These are phyloP conservation scores for Tupiocoris notatus DNA, from an alignment of 2,888 invertebrate genomes.

Conservation along the genomic window DNA sequence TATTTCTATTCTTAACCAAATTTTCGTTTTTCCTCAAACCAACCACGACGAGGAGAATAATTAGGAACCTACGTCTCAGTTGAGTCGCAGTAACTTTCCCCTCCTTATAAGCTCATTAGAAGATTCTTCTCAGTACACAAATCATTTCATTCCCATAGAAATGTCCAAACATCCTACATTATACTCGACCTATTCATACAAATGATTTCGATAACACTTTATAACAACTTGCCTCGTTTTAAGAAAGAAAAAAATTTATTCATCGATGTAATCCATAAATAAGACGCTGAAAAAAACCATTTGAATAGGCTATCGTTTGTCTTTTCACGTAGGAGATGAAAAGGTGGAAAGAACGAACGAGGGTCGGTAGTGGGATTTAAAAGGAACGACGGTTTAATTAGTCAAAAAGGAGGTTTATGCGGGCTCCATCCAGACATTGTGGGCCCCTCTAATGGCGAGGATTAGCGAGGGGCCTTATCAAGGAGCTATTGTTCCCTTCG, in stretches of 20 bases:
- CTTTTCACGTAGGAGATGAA: not conserved
- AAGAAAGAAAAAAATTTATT: not conserved
- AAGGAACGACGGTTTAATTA: constrained; percentile 39
- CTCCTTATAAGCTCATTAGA: no score
- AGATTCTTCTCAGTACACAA: no score
- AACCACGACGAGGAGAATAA: no score
- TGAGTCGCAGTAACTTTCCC: no score
- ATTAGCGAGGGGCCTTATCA: constrained; percentile 35
- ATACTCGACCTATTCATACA: no score
- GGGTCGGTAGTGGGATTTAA: not conserved
- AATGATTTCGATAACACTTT: no score
- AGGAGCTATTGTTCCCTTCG: constrained; percentile 34
- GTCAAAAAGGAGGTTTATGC: constrained; percentile 42
- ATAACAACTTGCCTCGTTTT: no score
- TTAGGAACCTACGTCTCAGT: no score
- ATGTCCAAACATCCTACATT: no score
- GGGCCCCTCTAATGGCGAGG: constrained; percentile 38
- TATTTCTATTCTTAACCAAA: no score
- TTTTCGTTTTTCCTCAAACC: no score
- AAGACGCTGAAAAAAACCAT: not conserved
- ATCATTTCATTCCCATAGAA: no score
- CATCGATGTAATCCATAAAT: not conserved
- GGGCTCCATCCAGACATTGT: constrained; percentile 33
- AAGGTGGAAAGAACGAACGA: not conserved
- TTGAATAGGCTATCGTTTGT: constrained; percentile 16